phyloP scores from a whole-genome alignment of 2,113 vertebrate genomes.

The Dolichallabes microphthalmus region DNA sequence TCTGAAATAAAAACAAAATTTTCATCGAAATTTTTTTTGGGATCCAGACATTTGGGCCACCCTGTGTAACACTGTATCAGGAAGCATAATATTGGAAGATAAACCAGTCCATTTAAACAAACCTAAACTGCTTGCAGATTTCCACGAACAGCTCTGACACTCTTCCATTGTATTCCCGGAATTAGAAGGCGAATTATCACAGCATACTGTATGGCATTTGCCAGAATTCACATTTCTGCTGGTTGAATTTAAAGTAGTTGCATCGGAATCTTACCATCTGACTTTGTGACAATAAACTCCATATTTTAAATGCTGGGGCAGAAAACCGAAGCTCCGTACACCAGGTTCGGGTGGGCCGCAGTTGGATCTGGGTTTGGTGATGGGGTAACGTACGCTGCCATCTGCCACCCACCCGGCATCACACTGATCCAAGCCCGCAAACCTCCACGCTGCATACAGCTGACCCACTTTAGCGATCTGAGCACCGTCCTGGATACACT shows the following conservation, averaged over 20 bases:
- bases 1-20: too few species aligned
- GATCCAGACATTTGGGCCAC: too few species aligned
- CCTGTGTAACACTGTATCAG: background rate
- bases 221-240: conserved; percentile 3
- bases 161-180: background rate
- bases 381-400: conserved; percentile 85
- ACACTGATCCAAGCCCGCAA: conserved; percentile 81
- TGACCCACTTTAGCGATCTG: conserved; percentile 86
- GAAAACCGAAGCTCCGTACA: conserved; percentile 85
- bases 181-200: conserved; percentile 16
- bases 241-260: background rate
- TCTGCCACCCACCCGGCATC: conserved; percentile 89
- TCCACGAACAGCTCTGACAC: conserved; percentile 10
- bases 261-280: conserved; percentile 49
- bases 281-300: conserved; percentile 84
- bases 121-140: conserved; percentile 5
- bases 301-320: conserved; percentile 68
- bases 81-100: background rate
- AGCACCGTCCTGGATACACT: conserved; percentile 72
- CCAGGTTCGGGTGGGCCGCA: conserved; percentile 81
- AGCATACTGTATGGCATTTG: conserved; percentile 2
- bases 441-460: conserved; percentile 86
- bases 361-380: conserved; percentile 73
- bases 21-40: too few species aligned
- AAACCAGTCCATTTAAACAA: conserved; percentile 4